Base-by-base conservation (phyloP, 2,888 invertebrate species). In the Belgica antarctica region DNA sequence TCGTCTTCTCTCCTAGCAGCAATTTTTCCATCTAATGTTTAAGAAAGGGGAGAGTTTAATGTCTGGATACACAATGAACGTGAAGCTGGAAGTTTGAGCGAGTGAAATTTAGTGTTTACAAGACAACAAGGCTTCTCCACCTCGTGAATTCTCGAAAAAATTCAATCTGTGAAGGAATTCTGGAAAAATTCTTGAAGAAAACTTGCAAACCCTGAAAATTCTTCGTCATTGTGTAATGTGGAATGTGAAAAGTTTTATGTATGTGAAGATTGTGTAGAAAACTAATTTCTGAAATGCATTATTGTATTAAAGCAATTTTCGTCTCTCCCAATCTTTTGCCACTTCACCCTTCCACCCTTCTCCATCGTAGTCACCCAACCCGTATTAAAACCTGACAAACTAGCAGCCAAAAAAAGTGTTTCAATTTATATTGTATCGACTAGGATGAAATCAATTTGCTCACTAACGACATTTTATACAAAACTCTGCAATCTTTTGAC, bases 391-490 rank as follows among this genome's bases (percentile, higher is more conserved):
- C 19, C 52, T 52, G 52, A 52, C 17, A 59, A 59, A 27, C 12
- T 27, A 59, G 59, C 59, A 59, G 27, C 59, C 59, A 27, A 27
- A 46, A 46, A 46, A 46, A 46, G 12, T n/a, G 8, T 31, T 31
- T 31, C 52, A 52, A 7, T 52, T 52, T 52, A n/a, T 52, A 19
- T 52, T 41, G 41, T 41, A 41, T 41, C 41, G 41, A 41, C 15
- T 41, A 59, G 27, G 59, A 25, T 65, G 65, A 65, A 65, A 65
- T 47, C 65, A 25, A 65, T 65, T 65, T 65, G 65, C 65, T 65
- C 65, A 65, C 24, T 62, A 62, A 62, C 36, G 34, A 12, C 59
- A 59, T 59, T 59, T n/a, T 59, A 3, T 27, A 27, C 5, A 27
- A 3, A 12, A 22, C 17, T 52, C 22, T 3, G 10, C 12, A 41